Percentiles rank a stretch among this genome's conserved stretches.
Evolutionary conservation across 2,888 invertebrate genomes (phyloP).

Genomic region (Chrysodeixis includens): DNA sequence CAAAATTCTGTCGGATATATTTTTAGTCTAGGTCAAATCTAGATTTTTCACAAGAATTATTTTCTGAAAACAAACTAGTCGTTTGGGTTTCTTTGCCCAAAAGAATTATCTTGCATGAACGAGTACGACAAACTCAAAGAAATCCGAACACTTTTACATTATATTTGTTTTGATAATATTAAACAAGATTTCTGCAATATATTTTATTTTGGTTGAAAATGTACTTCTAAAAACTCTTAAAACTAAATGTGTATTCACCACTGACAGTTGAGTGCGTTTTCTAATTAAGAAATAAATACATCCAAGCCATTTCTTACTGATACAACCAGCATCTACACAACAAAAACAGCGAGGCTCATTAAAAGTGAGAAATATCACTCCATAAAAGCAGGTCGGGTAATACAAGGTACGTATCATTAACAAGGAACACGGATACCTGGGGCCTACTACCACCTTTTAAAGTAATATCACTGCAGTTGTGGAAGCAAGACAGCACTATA

Average conservation of each 20-base stretch:
- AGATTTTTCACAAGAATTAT: too few species aligned
- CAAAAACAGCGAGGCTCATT: neutral
- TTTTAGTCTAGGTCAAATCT: too few species aligned
- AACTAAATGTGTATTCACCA: too few species aligned
- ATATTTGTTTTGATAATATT: slow-evolving; percentile 1
- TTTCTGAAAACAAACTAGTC: neutral
- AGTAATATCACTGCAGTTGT: too few species aligned
- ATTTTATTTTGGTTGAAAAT: too few species aligned
- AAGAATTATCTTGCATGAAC: slow-evolving; percentile 1
- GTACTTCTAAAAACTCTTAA: too few species aligned
- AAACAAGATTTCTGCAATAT: neutral
- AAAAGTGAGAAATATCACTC: slow-evolving; percentile 2
- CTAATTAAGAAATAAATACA: too few species aligned
- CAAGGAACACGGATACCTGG: slow-evolving; percentile 9
- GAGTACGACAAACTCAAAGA: neutral
- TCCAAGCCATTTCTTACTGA: neutral
- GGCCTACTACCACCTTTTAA: too few species aligned
- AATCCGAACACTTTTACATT: neutral
- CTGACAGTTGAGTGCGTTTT: too few species aligned
- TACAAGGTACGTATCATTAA: slow-evolving; percentile 3
- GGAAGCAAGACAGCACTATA: too few species aligned
- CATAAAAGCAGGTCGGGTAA: slow-evolving; percentile 3
- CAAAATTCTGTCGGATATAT: too few species aligned
- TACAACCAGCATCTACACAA: neutral
- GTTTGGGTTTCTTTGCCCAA: slow-evolving; percentile 1